Base-by-base conservation (phyloP, 1,140 invertebrate species). In the Rhynchophorus ferrugineus region DNA sequence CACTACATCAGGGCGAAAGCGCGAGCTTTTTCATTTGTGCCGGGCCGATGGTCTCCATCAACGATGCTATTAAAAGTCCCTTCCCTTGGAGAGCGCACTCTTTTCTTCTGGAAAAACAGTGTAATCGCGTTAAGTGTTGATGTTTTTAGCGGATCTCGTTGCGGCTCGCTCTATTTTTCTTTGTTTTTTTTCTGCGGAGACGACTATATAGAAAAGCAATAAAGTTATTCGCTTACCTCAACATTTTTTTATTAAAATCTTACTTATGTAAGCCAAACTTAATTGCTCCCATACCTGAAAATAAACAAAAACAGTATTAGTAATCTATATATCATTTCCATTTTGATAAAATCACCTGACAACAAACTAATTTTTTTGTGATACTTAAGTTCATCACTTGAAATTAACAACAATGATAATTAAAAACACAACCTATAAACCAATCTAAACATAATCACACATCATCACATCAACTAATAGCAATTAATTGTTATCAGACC, bases 21-120 rank as follows among this genome's bases (percentile, higher is more conserved):
- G n/a, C 20, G 22, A 14, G 29, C 51, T 53, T 53, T 53, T 53
- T 53, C 51, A 47, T 53, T 53, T 46, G 38, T 38, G 35, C 24
- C 20, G 20, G 35, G 21, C 37, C 35, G 51, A 18, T 17, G 51
- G 51, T 46, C 51, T 41, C 36, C 51, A 53, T 53, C 49, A 44
- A 17, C n/a, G 41, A 11, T 3, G 18, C 41, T 19, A 52, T 52
- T 53, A 53, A 46, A 46, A 46, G 13, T 44, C 24, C 33, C 35
- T 44, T 29, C 5, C 24, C 11, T 29, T 29, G 11, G 24, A 29
- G 5, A 29, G 24, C 24, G 5, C 11, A 6, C 24, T 5, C 24
- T 6, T 29, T 29, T 29, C 24, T 5, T 11, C 5, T 6, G 24
- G 11, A 29, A 29, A 29, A 29, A 29, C 24, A 29, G 5, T 29